Evolutionary conservation across 2,113 vertebrate genomes (phyloP).

Genomic region (Mustelus asterias): DNA sequence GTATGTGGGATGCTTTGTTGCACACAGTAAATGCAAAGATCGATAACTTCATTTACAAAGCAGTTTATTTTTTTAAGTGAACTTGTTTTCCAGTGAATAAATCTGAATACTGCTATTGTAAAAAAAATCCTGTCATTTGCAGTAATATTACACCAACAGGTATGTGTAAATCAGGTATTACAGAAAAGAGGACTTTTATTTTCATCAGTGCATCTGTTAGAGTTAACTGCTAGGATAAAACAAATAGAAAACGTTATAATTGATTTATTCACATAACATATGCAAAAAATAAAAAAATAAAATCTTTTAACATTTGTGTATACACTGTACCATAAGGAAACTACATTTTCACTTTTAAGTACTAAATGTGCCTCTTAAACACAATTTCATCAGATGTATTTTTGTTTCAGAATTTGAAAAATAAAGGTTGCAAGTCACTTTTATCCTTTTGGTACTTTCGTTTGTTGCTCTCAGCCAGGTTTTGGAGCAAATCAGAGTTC

Average conservation of each 20-base stretch:
- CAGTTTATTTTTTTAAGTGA: conserved; percentile 30
- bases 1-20: neutral
- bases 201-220: conserved; percentile 28
- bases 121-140: conserved; percentile 18
- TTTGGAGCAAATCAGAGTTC: neutral
- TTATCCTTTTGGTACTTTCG: neutral
- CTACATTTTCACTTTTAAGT: conserved; percentile 20
- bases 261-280: conserved; percentile 38
- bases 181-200: conserved; percentile 25
- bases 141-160: conserved; percentile 21
- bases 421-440: conserved; percentile 26
- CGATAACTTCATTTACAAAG: conserved; percentile 26
- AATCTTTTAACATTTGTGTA: conserved; percentile 37
- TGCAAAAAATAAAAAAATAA: conserved; percentile 38
- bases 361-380: conserved; percentile 27
- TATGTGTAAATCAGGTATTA: conserved; percentile 10
- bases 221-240: conserved; percentile 32
- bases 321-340: conserved; percentile 31
- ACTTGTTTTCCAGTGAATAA: conserved; percentile 29
- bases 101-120: conserved; percentile 21
- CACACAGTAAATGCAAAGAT: neutral
- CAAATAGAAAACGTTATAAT: conserved; percentile 29
- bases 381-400: neutral
- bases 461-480: neutral
- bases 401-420: conserved; percentile 29